phyloP scores from a whole-genome alignment of 2,888 invertebrate species.

The Drosophila fungiperda region DNA sequence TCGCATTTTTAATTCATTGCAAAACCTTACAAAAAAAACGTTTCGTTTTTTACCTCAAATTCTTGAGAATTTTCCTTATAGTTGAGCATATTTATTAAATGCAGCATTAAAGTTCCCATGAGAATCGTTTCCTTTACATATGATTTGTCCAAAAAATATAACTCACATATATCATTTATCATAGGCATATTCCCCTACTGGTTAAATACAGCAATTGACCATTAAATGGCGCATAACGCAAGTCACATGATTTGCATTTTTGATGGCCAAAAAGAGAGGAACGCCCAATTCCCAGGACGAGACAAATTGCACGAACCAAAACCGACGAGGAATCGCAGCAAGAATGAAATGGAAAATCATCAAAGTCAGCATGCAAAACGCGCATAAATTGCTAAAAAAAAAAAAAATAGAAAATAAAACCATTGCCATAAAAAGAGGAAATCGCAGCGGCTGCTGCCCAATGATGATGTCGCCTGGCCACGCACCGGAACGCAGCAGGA shows the following conservation, averaged over 20 bases:
- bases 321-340: slow-evolving; percentile 3
- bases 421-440: slow-evolving; percentile 26
- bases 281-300: slow-evolving; percentile 48
- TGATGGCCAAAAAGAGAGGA: slow-evolving; percentile 2
- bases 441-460: slow-evolving; percentile 43
- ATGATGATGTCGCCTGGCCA: slow-evolving; percentile 54
- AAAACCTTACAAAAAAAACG: neutral
- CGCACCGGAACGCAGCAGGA: slow-evolving; percentile 27
- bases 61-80: neutral
- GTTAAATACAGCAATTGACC: slow-evolving; percentile 33
- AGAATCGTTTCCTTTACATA: slow-evolving; percentile 9
- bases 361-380: slow-evolving; percentile 60
- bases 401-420: slow-evolving; percentile 3
- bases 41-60: neutral
- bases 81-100: neutral
- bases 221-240: slow-evolving; percentile 44
- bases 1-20: neutral
- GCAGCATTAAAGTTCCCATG: slow-evolving; percentile 16
- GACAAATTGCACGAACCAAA: slow-evolving; percentile 47
- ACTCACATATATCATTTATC: slow-evolving; percentile 37
- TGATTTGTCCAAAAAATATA: neutral
- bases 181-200: slow-evolving; percentile 4
- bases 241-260: slow-evolving; percentile 66
- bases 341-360: slow-evolving; percentile 41
- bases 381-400: slow-evolving; percentile 36